Percentiles rank a stretch among this genome's conserved stretches.
Conservation (phyloP, 2,113 vertebrate species). For the Nyctereutes procyonoides region DNA sequence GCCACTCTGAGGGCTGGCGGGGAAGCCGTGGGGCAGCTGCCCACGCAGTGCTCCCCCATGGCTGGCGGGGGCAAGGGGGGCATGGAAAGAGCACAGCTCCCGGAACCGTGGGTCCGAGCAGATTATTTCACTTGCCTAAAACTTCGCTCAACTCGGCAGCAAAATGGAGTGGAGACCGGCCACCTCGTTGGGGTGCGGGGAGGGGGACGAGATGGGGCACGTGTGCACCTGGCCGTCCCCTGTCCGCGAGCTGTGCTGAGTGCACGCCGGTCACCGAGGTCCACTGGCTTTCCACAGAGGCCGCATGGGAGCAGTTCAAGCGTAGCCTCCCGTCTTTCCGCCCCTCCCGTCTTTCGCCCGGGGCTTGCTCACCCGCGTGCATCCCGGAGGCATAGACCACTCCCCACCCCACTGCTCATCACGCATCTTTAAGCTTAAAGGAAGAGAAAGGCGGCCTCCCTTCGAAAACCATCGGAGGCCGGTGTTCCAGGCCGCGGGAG, state of each 20-base stretch:
- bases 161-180: accelerated
- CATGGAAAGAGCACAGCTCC: accelerated
- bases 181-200: accelerated
- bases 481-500: background rate
- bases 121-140: background rate
- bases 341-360: accelerated
- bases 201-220: accelerated
- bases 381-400: background rate
- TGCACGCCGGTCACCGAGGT: accelerated
- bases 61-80: background rate
- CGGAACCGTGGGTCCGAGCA: accelerated
- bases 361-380: no score
- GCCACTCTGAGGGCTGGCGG: no score
- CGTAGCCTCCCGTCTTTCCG: accelerated
- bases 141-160: background rate
- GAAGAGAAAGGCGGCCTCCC: no score
- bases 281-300: background rate
- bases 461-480: accelerated
- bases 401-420: accelerated
- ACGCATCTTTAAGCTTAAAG: background rate
- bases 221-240: accelerated
- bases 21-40: accelerated
- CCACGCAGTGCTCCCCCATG: accelerated
- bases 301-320: accelerated
- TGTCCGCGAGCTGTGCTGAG: accelerated